These are phyloP conservation scores for Eulemur coronatus DNA, from an alignment of 2,797 vertebrate genomes.

Conservation along the genomic window DNA sequence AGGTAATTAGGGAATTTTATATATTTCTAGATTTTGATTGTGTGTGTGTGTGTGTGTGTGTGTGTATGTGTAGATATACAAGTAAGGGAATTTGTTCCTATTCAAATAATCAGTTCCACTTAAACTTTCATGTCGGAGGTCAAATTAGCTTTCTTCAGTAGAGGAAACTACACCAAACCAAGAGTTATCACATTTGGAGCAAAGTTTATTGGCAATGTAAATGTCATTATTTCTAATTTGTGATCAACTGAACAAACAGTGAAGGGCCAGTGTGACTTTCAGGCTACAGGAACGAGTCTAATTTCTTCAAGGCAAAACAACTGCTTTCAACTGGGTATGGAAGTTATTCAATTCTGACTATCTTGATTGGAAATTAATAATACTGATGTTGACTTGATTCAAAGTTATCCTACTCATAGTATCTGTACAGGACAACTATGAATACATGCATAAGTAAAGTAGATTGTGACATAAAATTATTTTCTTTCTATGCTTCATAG, in stretches of 20 bases:
- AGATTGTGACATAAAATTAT: background rate
- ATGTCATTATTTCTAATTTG: slow-evolving; percentile 52
- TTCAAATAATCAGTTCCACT: slow-evolving; percentile 29
- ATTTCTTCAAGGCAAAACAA: slow-evolving; percentile 22
- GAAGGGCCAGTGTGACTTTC: slow-evolving; percentile 50
- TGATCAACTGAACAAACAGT: slow-evolving; percentile 43
- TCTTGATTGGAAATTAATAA: slow-evolving; percentile 1
- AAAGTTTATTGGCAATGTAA: slow-evolving; percentile 48
- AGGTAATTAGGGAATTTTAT: slow-evolving; percentile 11
- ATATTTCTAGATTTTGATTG: slow-evolving; percentile 24
- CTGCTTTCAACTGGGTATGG: background rate
- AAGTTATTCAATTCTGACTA: slow-evolving; percentile 1
- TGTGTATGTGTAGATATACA: background rate
- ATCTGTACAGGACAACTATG: background rate
- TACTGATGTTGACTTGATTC: background rate
- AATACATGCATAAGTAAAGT: background rate
- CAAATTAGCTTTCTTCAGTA: slow-evolving; percentile 15
- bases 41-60: background rate
- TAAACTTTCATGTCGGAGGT: background rate
- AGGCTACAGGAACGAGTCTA: slow-evolving; percentile 39
- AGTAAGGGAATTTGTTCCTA: background rate
- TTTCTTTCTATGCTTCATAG: background rate
- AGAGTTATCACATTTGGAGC: background rate
- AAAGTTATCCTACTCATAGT: background rate
- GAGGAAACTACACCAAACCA: slow-evolving; percentile 29